A percentile compares a stretch with the other conserved stretches of the same genome.
phyloP scores from a whole-genome alignment of 2,888 invertebrate genomes.

The Micoletzkya japonica region DNA sequence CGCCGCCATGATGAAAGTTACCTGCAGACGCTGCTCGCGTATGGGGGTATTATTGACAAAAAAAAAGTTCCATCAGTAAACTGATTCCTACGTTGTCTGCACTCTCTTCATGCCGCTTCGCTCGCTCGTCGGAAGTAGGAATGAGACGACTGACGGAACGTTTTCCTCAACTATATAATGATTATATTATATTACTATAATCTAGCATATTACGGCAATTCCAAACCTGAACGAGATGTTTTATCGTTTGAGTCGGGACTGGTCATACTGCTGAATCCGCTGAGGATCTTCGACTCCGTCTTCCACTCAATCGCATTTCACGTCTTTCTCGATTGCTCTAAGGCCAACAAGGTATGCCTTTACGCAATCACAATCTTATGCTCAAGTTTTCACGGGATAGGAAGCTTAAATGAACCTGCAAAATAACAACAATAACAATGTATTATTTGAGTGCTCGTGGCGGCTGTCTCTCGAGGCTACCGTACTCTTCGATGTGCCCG shows the following conservation, averaged over 20 bases:
- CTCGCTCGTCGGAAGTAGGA: too few relatives aligned
- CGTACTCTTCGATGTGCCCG: constrained; percentile 81
- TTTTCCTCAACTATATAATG: too few relatives aligned
- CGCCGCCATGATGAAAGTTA: too few relatives aligned
- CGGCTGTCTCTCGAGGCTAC: constrained; percentile 85
- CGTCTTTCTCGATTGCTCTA: constrained; percentile 10
- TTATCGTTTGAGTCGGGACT: constrained; percentile 74
- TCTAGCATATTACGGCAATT: background rate
- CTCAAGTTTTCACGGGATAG: too few relatives aligned
- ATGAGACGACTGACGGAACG: too few relatives aligned
- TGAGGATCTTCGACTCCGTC: constrained; percentile 67
- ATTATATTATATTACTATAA: background rate
- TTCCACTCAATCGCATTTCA: constrained; percentile 38
- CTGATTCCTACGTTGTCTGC: too few relatives aligned
- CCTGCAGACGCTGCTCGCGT: too few relatives aligned
- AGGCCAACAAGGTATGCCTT: background rate
- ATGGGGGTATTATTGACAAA: too few relatives aligned
- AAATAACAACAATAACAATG: background rate
- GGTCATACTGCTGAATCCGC: constrained; percentile 84
- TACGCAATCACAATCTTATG: too few relatives aligned
- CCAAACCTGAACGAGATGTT: background rate
- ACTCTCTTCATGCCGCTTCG: too few relatives aligned
- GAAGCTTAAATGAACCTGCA: background rate
- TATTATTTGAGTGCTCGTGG: constrained; percentile 66
- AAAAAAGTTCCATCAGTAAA: too few relatives aligned